Evolutionary conservation across 2,113 vertebrate genomes (phyloP).

Genomic region (Engystomops pustulosus): DNA sequence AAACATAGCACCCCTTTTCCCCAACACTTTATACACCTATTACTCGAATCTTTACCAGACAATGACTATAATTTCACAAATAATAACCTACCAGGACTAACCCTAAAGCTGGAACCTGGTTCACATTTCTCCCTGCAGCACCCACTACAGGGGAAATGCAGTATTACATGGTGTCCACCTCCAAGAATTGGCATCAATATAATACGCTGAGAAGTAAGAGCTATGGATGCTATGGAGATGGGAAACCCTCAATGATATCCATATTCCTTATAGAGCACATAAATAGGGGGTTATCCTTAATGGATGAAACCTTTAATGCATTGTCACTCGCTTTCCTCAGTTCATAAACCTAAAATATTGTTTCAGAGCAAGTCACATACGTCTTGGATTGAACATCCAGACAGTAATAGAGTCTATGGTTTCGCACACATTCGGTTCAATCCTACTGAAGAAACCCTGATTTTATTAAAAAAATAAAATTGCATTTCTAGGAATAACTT

Average conservation of each 20-base stretch:
- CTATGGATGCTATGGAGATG: background rate
- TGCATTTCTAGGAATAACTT: constrained; percentile 82
- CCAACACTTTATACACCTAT: background rate
- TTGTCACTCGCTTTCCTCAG: background rate
- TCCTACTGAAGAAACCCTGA: background rate
- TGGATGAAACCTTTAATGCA: background rate
- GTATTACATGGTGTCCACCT: background rate
- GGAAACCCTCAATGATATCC: background rate
- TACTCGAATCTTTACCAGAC: background rate
- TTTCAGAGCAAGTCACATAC: background rate
- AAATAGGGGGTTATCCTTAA: background rate
- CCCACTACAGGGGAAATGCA: background rate
- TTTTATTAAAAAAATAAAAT: background rate
- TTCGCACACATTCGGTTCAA: background rate
- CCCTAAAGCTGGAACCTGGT: background rate
- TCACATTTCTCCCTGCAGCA: background rate
- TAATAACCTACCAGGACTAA: background rate
- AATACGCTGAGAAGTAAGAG: background rate
- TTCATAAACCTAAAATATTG: background rate
- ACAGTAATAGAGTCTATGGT: background rate
- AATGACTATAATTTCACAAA: background rate
- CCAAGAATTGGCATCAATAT: background rate
- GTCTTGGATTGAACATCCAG: background rate
- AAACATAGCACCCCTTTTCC: constrained; percentile 29
- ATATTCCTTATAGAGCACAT: no score